Evolutionary conservation across 2,113 vertebrate species (phyloP).

Genomic region (Rhea pennata): DNA sequence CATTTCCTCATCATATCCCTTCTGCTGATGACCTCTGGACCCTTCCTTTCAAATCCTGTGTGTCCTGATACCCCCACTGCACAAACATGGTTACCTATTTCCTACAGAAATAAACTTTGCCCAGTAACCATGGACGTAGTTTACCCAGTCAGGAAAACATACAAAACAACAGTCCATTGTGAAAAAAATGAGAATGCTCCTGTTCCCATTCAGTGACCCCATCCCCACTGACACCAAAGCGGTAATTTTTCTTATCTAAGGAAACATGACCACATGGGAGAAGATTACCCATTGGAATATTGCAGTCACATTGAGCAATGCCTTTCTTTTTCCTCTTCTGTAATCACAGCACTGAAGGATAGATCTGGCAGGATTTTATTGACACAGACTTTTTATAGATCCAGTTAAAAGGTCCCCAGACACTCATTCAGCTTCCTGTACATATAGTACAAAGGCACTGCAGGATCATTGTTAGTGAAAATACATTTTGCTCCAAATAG

Average conservation of each 20-base stretch:
- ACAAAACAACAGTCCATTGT: conserved; percentile 62
- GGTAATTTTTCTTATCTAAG: conserved; percentile 65
- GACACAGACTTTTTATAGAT: conserved; percentile 72
- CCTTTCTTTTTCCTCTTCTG: conserved; percentile 47
- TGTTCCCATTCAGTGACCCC: conserved; percentile 52
- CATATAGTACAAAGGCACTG: conserved; percentile 42
- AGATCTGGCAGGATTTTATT: conserved; percentile 70
- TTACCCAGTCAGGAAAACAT: conserved; percentile 65
- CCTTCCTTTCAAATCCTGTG: conserved; percentile 57
- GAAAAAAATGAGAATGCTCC: conserved; percentile 25
- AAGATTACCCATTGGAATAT: conserved; percentile 63
- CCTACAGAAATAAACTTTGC: conserved; percentile 70
- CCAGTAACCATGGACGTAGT: conserved; percentile 67
- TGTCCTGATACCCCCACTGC: conserved; percentile 43
- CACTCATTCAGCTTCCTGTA: conserved; percentile 60
- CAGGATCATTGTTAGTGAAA: conserved; percentile 36
- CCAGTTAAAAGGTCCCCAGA: conserved; percentile 66
- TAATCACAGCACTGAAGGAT: conserved; percentile 57
- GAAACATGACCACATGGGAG: conserved; percentile 71
- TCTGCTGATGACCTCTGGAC: conserved; percentile 61
- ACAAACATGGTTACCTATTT: conserved; percentile 71
- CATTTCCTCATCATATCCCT: conserved; percentile 66
- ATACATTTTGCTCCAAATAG: conserved; percentile 29
- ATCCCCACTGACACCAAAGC: conserved; percentile 37
- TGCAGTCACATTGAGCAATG: conserved; percentile 58